phyloP scores from a whole-genome alignment of 2,113 vertebrate species.

The Fukomys damarensis region DNA sequence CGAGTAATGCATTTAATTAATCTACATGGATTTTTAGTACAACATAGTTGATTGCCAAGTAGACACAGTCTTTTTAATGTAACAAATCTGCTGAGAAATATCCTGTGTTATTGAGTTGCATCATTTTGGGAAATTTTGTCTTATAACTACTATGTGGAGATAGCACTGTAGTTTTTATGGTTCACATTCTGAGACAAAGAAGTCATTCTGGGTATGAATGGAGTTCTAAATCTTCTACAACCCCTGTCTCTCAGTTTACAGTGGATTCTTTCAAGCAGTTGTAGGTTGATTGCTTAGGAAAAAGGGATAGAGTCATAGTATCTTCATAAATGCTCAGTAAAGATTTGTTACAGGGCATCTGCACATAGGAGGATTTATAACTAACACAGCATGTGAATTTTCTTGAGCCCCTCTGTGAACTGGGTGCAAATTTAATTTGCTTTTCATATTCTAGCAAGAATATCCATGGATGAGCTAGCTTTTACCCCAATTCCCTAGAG shows the following conservation, averaged over 20 bases:
- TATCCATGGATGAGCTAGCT: no score
- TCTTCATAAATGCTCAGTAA: neutral
- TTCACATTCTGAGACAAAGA: constrained; percentile 73
- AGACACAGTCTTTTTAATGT: constrained; percentile 85
- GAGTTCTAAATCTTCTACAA: neutral
- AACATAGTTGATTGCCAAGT: constrained; percentile 84
- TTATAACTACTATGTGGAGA: constrained; percentile 83
- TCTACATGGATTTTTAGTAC: constrained; percentile 82
- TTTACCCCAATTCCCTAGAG: neutral
- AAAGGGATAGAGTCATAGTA: neutral
- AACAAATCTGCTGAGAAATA: constrained; percentile 85
- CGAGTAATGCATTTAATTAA: constrained; percentile 84
- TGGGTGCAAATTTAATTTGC: neutral
- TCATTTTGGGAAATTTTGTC: constrained; percentile 85
- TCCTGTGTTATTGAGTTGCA: constrained; percentile 84
- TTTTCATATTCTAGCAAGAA: neutral
- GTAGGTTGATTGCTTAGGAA: neutral
- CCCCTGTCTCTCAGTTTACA: neutral
- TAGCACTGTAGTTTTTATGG: constrained; percentile 76
- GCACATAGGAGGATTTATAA: neutral
- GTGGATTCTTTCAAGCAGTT: neutral
- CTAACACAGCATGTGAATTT: neutral
- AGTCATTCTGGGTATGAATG: neutral
- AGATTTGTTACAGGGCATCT: neutral
- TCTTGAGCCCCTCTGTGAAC: neutral